A percentile compares a stretch with the other conserved stretches of the same genome.
These are phyloP conservation scores for Gymnocheta viridis DNA, from an alignment of 2,888 invertebrate genomes.

Conservation along the genomic window DNA sequence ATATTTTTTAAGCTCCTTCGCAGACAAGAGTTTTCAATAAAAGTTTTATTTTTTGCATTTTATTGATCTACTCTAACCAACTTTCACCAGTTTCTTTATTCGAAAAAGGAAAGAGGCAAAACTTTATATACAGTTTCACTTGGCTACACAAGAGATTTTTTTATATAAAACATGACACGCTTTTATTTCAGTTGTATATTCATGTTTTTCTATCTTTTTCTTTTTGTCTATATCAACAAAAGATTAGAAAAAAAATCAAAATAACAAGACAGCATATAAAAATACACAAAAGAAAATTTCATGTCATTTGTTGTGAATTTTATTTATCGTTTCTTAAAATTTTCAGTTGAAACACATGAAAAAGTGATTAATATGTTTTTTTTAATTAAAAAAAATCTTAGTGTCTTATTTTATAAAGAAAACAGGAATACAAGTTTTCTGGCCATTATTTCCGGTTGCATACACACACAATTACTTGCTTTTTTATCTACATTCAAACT, in stretches of 20 bases:
- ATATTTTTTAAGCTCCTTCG: too few species aligned
- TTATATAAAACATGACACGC: not conserved
- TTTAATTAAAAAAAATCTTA: not conserved
- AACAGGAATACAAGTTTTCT: too few species aligned
- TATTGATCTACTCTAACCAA: too few species aligned
- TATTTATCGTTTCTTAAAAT: not conserved
- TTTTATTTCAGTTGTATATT: not conserved
- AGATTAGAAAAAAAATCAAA: not conserved
- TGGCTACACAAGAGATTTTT: not conserved
- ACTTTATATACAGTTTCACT: not conserved
- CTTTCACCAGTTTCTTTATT: too few species aligned
- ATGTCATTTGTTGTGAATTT: not conserved
- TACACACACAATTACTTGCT: not conserved
- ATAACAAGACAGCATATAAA: not conserved
- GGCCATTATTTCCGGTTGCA: not conserved
- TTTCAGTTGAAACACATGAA: not conserved
- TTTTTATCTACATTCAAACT: not conserved
- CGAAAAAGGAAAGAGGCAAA: not conserved
- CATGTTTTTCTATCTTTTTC: too few species aligned
- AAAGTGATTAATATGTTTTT: not conserved
- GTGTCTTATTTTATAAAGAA: not conserved
- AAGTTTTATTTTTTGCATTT: too few species aligned
- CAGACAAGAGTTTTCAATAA: too few species aligned
- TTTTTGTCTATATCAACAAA: too few species aligned
- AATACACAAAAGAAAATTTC: not conserved